phyloP scores from a whole-genome alignment of 2,888 invertebrate genomes.

The Linnaemya tessellans region DNA sequence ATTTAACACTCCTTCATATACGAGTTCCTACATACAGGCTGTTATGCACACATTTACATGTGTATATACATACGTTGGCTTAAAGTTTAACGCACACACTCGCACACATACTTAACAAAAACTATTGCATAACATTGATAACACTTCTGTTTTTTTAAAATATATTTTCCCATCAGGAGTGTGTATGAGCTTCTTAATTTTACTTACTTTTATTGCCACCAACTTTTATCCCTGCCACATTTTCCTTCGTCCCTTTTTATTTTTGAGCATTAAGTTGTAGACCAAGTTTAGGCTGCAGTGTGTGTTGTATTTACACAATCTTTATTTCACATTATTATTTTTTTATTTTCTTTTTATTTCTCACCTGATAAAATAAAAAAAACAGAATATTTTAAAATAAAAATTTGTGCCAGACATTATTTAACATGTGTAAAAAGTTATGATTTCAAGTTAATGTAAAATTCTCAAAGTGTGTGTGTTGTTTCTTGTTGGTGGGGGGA shows the following conservation, averaged over 20 bases:
- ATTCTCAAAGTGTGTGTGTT: neutral
- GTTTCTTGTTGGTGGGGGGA: neutral
- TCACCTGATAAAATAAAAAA: slow-evolving; percentile 12
- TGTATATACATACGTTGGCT: neutral
- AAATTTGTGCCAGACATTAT: slow-evolving; percentile 70
- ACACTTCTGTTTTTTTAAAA: slow-evolving; percentile 60
- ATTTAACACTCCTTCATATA: slow-evolving; percentile 11
- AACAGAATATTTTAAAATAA: slow-evolving; percentile 61
- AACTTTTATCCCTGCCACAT: slow-evolving; percentile 22
- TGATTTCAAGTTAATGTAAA: slow-evolving; percentile 55
- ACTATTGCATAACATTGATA: slow-evolving; percentile 72
- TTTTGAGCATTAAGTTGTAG: slow-evolving; percentile 36
- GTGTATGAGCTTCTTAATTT: slow-evolving; percentile 43
- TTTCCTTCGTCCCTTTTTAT: neutral
- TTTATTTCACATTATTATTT: slow-evolving; percentile 29
- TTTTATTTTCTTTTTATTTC: slow-evolving; percentile 3
- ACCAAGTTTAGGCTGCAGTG: slow-evolving; percentile 55
- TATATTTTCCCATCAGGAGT: neutral
- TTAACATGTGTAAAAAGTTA: slow-evolving; percentile 68
- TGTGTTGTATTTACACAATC: slow-evolving; percentile 48
- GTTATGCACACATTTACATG: slow-evolving; percentile 3
- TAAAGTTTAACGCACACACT: neutral
- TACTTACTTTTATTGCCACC: slow-evolving; percentile 41
- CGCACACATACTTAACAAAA: slow-evolving; percentile 26
- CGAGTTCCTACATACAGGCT: neutral